Conservation (phyloP, 2,113 vertebrate species). For the Poecilia latipinna region DNA sequence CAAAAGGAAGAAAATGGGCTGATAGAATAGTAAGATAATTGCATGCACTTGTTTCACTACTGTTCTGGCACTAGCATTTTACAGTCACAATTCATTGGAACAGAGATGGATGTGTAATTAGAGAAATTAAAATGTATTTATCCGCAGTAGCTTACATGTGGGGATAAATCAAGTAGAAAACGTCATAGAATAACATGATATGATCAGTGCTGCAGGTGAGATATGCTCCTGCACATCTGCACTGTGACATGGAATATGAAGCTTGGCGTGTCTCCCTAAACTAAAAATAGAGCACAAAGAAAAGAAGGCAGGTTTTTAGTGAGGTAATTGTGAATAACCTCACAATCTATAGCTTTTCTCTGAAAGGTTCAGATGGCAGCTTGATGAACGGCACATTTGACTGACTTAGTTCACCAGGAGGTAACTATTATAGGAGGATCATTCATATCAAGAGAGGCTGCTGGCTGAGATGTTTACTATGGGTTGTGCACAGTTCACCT, state of each 20-base stretch:
- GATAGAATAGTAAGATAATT: neutral
- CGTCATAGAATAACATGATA: constrained; percentile 63
- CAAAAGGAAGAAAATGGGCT: constrained; percentile 29
- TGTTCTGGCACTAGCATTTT: constrained; percentile 8
- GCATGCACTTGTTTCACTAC: constrained; percentile 14
- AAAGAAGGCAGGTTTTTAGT: constrained; percentile 54
- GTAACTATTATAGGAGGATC: neutral
- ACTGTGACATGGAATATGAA: constrained; percentile 61
- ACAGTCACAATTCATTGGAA: neutral
- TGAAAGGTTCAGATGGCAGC: constrained; percentile 48
- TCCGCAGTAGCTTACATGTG: constrained; percentile 11
- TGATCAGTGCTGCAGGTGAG: constrained; percentile 47
- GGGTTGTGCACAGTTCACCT: constrained; percentile 20
- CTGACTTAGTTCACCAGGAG: constrained; percentile 21
- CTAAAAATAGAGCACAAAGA: constrained; percentile 72
- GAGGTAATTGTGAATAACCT: constrained; percentile 67
- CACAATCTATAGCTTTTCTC: constrained; percentile 52
- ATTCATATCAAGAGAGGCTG: constrained; percentile 9
- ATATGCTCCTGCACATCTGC: constrained; percentile 51
- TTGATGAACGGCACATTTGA: constrained; percentile 42
- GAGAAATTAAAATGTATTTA: constrained; percentile 15
- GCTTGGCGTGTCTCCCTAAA: constrained; percentile 62
- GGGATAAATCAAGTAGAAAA: constrained; percentile 48
- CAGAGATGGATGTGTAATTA: constrained; percentile 8
- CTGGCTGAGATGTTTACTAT: constrained; percentile 16